phyloP scores from a whole-genome alignment of 2,888 invertebrate species.

The Dilophus febrilis region DNA sequence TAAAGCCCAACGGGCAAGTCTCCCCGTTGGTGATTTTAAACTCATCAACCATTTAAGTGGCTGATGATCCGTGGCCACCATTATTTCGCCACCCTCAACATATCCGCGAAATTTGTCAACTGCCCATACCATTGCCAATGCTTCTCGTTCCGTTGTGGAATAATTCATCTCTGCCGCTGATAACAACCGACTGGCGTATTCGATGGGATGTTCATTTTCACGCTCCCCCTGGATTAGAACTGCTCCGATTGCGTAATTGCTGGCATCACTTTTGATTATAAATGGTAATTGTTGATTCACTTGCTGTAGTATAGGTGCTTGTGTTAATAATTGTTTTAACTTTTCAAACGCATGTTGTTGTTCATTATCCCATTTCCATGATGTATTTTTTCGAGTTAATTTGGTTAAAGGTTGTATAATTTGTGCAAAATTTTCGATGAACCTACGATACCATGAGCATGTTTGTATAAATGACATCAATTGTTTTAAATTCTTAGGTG shows the following conservation, averaged over 20 bases:
- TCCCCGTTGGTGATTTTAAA: conserved; percentile 20
- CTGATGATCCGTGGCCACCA: conserved; percentile 28
- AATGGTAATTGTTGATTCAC: conserved; percentile 14
- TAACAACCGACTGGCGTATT: conserved; percentile 16
- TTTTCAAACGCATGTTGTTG: conserved; percentile 11
- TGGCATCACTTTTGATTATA: conserved; percentile 16
- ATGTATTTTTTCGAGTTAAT: conserved; percentile 13
- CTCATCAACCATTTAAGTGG: conserved; percentile 25
- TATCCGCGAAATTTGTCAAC: conserved; percentile 25
- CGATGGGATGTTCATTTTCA: conserved; percentile 12
- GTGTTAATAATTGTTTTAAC: conserved; percentile 10
- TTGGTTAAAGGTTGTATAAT: conserved; percentile 15
- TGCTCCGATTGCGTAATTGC: conserved; percentile 10
- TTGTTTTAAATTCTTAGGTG: conserved; percentile 11
- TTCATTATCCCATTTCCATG: conserved; percentile 14
- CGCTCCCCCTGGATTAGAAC: background rate
- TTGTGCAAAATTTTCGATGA: conserved; percentile 19
- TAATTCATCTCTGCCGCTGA: conserved; percentile 22
- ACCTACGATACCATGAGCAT: conserved; percentile 17
- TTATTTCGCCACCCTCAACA: conserved; percentile 21
- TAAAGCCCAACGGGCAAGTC: conserved; percentile 28
- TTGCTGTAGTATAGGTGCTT: conserved; percentile 14
- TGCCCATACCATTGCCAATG: conserved; percentile 17
- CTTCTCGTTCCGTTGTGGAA: conserved; percentile 26
- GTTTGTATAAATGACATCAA: conserved; percentile 16